Base-by-base conservation (phyloP, 2,888 invertebrate genomes). In the Thecocarcelia acutangulata region DNA sequence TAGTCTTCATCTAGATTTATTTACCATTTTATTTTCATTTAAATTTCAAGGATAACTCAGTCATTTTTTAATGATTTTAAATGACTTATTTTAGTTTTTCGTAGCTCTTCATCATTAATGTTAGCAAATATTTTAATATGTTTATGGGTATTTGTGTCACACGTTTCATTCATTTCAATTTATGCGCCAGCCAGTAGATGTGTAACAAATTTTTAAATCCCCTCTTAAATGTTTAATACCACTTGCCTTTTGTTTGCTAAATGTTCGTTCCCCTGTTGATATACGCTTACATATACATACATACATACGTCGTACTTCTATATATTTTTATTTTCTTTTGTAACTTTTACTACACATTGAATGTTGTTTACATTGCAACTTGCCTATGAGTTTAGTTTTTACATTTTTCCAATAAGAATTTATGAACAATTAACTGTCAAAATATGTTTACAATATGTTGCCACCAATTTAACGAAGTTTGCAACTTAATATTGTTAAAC, bases 371-470 rank as follows among this genome's bases (percentile, higher is more conserved):
- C 11, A 54, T 12, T 24, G 59, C 73, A 58, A 58, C 52, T n/a
- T n/a, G 48, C 33, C 24, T 52, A 37, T 61, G 21, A 24, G 19
- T 50, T 68, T 28, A 58, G 33, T 76, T 70, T 82, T 82, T 66
- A 82, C 70, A 52, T 75, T 74, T 66, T 76, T 73, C 44, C 64
- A 68, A 80, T 79, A 77, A 75, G 68, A 81, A 81, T 83, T 84
- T 84, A 83, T 84, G 84, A 66, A 74, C 76, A 69, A 83, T 81
- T 79, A 81, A 63, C 46, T 81, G 79, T 81, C 84, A 76, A 66
- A 69, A 77, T 56, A 70, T 70, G 69, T 74, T 82, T 64, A 74
- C 78, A 82, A 74, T 66, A 78, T 83, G 83, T 52, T 78, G 59
- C 78, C 78, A 75, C 52, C 58, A 56, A 15, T 21, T 54, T 19